A percentile compares a stretch with the other conserved stretches of the same genome.
These are phyloP conservation scores for Cephalotes varians DNA, from an alignment of 2,888 invertebrate genomes.

Conservation along the genomic window DNA sequence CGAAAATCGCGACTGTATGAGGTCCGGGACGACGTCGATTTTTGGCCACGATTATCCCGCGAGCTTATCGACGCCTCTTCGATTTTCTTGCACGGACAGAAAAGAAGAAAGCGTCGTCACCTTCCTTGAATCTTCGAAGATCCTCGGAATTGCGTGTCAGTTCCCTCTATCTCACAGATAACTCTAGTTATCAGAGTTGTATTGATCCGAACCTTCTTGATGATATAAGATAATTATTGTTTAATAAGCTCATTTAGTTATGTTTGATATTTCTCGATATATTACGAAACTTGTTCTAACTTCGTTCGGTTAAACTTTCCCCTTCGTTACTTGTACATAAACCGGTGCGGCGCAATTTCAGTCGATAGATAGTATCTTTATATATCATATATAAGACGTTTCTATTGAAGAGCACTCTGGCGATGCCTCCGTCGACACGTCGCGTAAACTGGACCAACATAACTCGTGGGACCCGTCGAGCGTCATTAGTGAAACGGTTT, in stretches of 20 bases:
- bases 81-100: not conserved
- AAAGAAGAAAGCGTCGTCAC: not conserved
- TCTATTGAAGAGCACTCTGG: not conserved
- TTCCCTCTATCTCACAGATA: not conserved
- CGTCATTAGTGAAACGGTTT: constrained; percentile 21
- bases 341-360: not conserved
- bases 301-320: constrained; percentile 7
- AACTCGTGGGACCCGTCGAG: constrained; percentile 17
- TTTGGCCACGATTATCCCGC: not conserved
- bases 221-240: not conserved
- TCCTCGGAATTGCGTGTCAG: not conserved
- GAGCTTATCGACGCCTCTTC: not conserved
- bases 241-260: constrained; percentile 20
- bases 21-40: not conserved
- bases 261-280: not conserved
- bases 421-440: not conserved
- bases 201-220: not conserved
- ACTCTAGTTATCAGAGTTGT: not conserved
- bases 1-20: not conserved
- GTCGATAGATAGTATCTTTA: not conserved
- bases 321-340: constrained; percentile 22
- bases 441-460: not conserved
- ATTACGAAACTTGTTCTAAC: not conserved
- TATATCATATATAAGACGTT: not conserved
- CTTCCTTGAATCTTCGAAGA: not conserved